Evolutionary conservation across 2,113 vertebrate species (phyloP).

Genomic region (Calidris pygmaea): DNA sequence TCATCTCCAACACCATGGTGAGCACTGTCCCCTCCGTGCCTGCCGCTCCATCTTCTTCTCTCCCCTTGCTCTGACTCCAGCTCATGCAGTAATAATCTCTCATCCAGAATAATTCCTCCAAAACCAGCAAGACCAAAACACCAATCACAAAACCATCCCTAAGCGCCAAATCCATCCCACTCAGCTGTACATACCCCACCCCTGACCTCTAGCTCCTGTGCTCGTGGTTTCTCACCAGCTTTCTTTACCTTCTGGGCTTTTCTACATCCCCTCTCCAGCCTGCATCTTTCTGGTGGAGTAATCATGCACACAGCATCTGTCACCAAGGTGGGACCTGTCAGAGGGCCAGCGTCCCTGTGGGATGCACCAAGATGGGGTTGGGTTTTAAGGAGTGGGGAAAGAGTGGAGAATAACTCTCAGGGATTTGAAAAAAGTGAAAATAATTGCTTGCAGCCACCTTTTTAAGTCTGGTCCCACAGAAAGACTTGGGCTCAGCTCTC

Average conservation of each 20-base stretch:
- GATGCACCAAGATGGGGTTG: background rate
- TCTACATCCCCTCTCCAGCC: background rate
- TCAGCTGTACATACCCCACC: background rate
- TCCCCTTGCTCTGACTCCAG: background rate
- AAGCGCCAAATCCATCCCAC: background rate
- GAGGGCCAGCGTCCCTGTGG: background rate
- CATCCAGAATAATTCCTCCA: background rate
- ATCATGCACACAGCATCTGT: rapidly evolving
- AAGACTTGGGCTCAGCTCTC: background rate
- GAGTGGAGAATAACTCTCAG: background rate
- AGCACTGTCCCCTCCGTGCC: background rate
- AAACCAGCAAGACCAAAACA: background rate
- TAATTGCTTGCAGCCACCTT: background rate
- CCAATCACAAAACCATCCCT: background rate
- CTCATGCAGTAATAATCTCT: background rate
- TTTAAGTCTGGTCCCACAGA: background rate
- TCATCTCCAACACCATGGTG: background rate
- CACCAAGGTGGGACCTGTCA: background rate
- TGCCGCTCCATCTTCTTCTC: background rate
- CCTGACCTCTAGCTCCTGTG: background rate
- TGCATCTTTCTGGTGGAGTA: background rate
- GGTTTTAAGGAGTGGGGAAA: background rate
- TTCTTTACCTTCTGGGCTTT: background rate
- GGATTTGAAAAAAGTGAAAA: background rate
- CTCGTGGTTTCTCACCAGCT: background rate